Evolutionary conservation across 30 jellyfish, hydroid and myxozoan species (phyloP).

Genomic region (Calvadosia cruxmelitensis): DNA sequence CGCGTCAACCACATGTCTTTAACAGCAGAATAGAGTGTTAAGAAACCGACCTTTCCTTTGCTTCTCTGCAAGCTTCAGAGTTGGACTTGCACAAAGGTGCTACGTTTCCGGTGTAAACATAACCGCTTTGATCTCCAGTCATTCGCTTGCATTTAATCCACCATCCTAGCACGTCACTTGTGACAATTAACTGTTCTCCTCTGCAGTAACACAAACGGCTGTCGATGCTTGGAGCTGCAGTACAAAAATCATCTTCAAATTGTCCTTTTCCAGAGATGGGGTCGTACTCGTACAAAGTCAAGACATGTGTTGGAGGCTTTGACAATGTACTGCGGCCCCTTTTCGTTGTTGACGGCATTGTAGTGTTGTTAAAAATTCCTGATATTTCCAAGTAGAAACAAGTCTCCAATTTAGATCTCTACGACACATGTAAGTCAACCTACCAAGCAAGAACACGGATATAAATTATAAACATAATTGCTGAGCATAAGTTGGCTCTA

Average conservation of each 20-base stretch:
- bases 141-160: slow-evolving; percentile 22
- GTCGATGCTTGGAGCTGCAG: slow-evolving; percentile 13
- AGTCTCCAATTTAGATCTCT: too few species aligned
- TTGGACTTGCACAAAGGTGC: slow-evolving; percentile 9
- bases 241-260: not conserved
- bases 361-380: too few species aligned
- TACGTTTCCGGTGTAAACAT: slow-evolving; percentile 15
- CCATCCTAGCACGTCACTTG: slow-evolving; percentile 19
- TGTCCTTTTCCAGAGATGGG: slow-evolving; percentile 9
- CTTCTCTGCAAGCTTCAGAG: not conserved
- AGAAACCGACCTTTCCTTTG: too few species aligned
- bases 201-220: slow-evolving; percentile 8
- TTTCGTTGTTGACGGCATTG: not conserved
- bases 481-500: too few species aligned
- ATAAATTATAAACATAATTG: too few species aligned
- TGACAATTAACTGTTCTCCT: slow-evolving; percentile 22
- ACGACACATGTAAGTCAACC: too few species aligned
- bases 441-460: too few species aligned
- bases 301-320: slow-evolving; percentile 22
- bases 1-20: too few species aligned
- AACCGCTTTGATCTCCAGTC: slow-evolving; percentile 19
- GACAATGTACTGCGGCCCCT: not conserved
- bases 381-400: too few species aligned
- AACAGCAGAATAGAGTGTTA: too few species aligned
- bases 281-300: slow-evolving; percentile 29